Conservation (phyloP, 2,888 invertebrate species). For the Euspilapteryx auroguttella region DNA sequence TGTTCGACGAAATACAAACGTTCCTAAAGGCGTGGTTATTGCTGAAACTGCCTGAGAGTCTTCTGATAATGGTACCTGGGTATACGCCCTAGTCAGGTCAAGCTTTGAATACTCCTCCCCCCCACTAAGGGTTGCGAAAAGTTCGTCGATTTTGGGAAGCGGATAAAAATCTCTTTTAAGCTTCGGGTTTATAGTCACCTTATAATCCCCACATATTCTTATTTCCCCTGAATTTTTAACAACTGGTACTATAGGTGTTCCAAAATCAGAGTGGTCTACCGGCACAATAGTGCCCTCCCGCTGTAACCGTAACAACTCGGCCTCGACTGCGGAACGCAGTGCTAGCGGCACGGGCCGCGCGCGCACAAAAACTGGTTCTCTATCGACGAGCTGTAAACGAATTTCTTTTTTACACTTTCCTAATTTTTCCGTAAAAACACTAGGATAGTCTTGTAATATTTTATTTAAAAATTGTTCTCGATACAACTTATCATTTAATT, state of each 20-base stretch:
- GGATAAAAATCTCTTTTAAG: slow-evolving; percentile 8
- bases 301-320: too few species aligned
- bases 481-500: slow-evolving; percentile 2
- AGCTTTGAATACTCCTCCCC: slow-evolving; percentile 6
- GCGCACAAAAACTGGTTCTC: slow-evolving; percentile 5
- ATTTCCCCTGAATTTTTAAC: slow-evolving; percentile 8
- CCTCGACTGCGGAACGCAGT: slow-evolving; percentile 6
- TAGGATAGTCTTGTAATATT: slow-evolving; percentile 6
- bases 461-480: slow-evolving; percentile 3
- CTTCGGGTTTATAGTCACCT: slow-evolving; percentile 12
- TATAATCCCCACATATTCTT: too few species aligned
- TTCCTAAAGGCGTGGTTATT: slow-evolving; percentile 9
- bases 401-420: slow-evolving; percentile 8
- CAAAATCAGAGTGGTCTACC: too few species aligned
- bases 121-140: slow-evolving; percentile 6
- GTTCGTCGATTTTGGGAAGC: slow-evolving; percentile 4
- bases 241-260: too few species aligned
- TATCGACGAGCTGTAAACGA: slow-evolving; percentile 5
- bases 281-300: too few species aligned
- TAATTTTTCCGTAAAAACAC: slow-evolving; percentile 7
- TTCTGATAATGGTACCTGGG: slow-evolving; percentile 4
- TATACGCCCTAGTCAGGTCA: slow-evolving; percentile 5
- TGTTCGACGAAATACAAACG: slow-evolving; percentile 7
- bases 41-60: slow-evolving; percentile 8
- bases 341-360: slow-evolving; percentile 8